A percentile compares a stretch with the other conserved stretches of the same genome.
phyloP scores from a whole-genome alignment of 2,113 vertebrate genomes.

The Pyxicephalus adspersus region DNA sequence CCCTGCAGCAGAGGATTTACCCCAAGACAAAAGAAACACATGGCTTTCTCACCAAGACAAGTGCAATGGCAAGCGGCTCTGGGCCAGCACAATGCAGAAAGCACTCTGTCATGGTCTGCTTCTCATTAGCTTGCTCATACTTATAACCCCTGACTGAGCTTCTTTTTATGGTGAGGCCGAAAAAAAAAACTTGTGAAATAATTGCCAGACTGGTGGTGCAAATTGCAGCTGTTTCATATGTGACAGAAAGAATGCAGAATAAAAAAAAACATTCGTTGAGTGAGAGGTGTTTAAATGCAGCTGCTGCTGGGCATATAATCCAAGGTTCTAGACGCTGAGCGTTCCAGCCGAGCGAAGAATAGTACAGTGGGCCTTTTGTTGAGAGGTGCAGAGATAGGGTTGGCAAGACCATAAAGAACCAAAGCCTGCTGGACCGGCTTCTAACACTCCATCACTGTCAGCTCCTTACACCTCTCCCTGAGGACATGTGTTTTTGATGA shows the following conservation, averaged over 20 bases:
- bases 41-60: constrained; percentile 1
- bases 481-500: constrained; percentile 22
- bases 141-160: constrained; percentile 9
- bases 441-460: background rate
- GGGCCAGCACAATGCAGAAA: background rate
- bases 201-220: constrained; percentile 37
- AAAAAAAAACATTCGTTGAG: constrained; percentile 22
- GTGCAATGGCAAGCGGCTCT: background rate
- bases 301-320: constrained; percentile 42
- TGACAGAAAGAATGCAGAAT: constrained; percentile 22
- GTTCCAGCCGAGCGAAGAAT: constrained; percentile 35
- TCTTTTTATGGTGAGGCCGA: constrained; percentile 28
- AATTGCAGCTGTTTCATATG: constrained; percentile 44
- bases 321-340: background rate
- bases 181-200: constrained; percentile 22
- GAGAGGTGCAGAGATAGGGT: constrained; percentile 7
- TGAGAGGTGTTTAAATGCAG: constrained; percentile 41
- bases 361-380: constrained; percentile 45
- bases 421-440: background rate
- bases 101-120: constrained; percentile 42
- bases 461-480: background rate
- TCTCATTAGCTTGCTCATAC: constrained; percentile 25
- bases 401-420: constrained; percentile 21
- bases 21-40: background rate
- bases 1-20: background rate